Base-by-base conservation (phyloP, 2,113 vertebrate genomes). In the Apodemus speciosus region DNA sequence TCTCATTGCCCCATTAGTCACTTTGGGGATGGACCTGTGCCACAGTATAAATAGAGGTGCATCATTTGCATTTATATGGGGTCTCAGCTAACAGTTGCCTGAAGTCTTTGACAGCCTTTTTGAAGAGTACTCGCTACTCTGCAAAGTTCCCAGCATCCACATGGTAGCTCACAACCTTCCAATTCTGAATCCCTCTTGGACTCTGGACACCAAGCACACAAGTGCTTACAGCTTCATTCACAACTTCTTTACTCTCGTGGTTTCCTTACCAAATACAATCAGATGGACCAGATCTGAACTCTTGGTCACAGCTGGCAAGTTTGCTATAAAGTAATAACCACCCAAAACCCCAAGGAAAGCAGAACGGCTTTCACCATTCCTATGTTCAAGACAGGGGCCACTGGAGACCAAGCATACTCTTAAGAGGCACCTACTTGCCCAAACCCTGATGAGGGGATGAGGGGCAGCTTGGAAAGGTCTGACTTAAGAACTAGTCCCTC, bases 221-320 rank as follows among this genome's bases (percentile, higher is more conserved):
- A 72, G 21, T 40, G 9, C 20, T 85, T 83, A 43, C 5, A 10
- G 16, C 43, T 40, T 90, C 9, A 43, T 27, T 80, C 49, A 72
- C 18, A 89, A 89, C 53, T n/a, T 94, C 20, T 84, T 83, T 85
- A 38, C 40, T 38, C 64, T 1, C 69, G 5, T 35, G 85, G 53
- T 51, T 76, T 73, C 75, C 25, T 66, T 91, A 62, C 80, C 23
- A 93, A 92, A 92, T 85, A 89, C 2, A 89, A 27, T 66, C 62
- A 66, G 51, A 25, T 0, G 13, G 49, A 30, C 32, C 58, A 96
- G 51, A 95, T 51, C 56, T 88, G 71, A 51, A 15, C n/a, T n/a
- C 40, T 66, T 46, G 20, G 56, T 20, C 73, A 85, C 4, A 85
- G 53, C 56, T 89, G 58, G 92, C 43, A 68, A 76, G 85, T 72